Conservation (phyloP, 2,797 vertebrate species). For the Sebastes taczanowskii region DNA sequence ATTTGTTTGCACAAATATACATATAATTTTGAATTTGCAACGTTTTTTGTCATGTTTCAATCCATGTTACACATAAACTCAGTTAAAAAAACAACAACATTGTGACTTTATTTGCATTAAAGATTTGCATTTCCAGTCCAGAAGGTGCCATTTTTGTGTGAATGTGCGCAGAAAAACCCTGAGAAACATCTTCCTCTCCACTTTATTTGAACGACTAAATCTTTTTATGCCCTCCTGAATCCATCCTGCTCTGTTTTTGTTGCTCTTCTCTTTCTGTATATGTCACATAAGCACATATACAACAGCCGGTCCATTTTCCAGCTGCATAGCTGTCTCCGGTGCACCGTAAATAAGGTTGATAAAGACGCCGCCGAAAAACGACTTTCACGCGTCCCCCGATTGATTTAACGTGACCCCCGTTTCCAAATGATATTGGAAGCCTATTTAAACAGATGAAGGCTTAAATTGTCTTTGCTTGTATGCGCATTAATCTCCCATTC, state of each 20-base stretch:
- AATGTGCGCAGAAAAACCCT: no score
- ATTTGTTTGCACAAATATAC: neutral
- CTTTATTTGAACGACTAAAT: conserved; percentile 3
- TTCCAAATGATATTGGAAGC: conserved; percentile 97
- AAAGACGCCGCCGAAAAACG: conserved; percentile 93
- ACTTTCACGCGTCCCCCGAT: conserved; percentile 96
- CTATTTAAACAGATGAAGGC: conserved; percentile 99
- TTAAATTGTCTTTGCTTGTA: conserved; percentile 99
- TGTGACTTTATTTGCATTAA: neutral
- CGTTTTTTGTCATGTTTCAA: neutral
- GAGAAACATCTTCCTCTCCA: no score
- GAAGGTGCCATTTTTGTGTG: no score
- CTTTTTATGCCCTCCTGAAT: neutral
- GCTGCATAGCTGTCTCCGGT: conserved; percentile 76
- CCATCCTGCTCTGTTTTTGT: conserved; percentile 32
- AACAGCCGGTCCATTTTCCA: conserved; percentile 63
- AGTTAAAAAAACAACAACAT: neutral
- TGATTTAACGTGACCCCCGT: conserved; percentile 99
- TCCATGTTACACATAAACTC: no score
- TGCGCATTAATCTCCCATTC: conserved; percentile 99
- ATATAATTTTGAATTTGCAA: neutral
- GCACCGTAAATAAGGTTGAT: conserved; percentile 96
- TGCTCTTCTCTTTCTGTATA: conserved; percentile 29
- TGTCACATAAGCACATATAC: conserved; percentile 46
- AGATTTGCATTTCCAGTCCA: neutral